Conservation (phyloP, 1,140 invertebrate genomes). For the Papilio dardanus region DNA sequence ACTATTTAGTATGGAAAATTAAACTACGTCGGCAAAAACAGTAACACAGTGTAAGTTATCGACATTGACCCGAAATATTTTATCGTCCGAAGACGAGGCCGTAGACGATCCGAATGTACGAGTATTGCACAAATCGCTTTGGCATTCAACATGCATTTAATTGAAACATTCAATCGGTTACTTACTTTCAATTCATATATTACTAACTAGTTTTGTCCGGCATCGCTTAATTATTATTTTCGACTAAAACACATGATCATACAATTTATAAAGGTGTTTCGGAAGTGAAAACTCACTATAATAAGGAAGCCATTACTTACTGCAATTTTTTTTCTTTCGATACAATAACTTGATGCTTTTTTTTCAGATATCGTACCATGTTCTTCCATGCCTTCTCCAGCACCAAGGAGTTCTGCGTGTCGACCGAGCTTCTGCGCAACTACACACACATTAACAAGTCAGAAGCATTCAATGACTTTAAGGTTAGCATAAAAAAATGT, state of each 20-base stretch:
- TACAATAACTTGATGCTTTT: conserved; percentile 24
- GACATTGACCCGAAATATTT: conserved; percentile 54
- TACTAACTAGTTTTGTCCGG: background rate
- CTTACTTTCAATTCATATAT: conserved; percentile 1
- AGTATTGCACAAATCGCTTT: conserved; percentile 34
- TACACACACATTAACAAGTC: conserved; percentile 83
- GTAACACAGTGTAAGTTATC: background rate
- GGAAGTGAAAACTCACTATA: too few species aligned
- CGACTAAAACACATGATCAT: background rate
- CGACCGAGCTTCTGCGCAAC: conserved; percentile 87
- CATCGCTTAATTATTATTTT: background rate
- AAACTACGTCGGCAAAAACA: conserved; percentile 5
- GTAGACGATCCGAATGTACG: conserved; percentile 33
- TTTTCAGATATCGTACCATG: conserved; percentile 84
- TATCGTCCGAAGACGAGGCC: conserved; percentile 42
- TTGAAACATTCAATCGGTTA: background rate
- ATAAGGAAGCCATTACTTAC: too few species aligned
- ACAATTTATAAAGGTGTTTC: background rate
- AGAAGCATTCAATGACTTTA: conserved; percentile 86
- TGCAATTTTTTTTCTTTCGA: too few species aligned
- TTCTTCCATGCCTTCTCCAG: conserved; percentile 90
- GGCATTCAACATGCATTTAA: background rate
- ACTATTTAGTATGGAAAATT: background rate
- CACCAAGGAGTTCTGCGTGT: conserved; percentile 89
- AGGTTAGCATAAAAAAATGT: conserved; percentile 63